These are phyloP conservation scores for Thaumetopoea pityocampa DNA, from an alignment of 1,140 invertebrate genomes.

Conservation along the genomic window DNA sequence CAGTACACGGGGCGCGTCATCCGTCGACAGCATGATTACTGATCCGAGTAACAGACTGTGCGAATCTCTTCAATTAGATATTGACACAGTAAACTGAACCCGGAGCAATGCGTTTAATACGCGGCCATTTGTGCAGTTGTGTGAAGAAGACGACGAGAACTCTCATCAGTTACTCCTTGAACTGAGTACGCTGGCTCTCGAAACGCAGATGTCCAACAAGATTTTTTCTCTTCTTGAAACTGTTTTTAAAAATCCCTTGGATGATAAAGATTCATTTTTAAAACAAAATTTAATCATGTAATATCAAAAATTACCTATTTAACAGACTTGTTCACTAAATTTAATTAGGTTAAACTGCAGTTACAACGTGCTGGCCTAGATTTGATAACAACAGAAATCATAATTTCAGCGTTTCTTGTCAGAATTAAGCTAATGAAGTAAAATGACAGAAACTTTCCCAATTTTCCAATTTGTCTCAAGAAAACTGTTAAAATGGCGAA, in stretches of 20 bases:
- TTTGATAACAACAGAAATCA: not conserved
- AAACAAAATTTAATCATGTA: too few species aligned
- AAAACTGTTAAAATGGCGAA: too few species aligned
- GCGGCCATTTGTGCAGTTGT: conserved; percentile 10
- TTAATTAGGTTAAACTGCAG: not conserved
- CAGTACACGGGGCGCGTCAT: conserved; percentile 7
- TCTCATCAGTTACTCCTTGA: conserved; percentile 5
- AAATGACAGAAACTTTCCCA: not conserved
- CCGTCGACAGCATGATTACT: conserved; percentile 4
- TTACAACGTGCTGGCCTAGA: not conserved
- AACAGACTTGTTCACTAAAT: not conserved
- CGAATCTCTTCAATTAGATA: conserved; percentile 8
- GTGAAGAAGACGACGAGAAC: conserved; percentile 8
- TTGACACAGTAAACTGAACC: too few species aligned
- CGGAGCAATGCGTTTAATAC: conserved; percentile 2
- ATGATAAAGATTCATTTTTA: too few species aligned
- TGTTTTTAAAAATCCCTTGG: too few species aligned
- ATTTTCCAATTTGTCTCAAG: not conserved
- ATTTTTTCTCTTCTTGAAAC: too few species aligned
- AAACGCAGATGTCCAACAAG: too few species aligned
- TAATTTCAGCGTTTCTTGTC: not conserved
- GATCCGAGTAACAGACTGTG: conserved; percentile 12
- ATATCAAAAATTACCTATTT: too few species aligned
- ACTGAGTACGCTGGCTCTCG: not conserved
- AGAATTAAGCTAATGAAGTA: too few species aligned